Base-by-base conservation (phyloP, 2,888 invertebrate species). In the Gisinianus flammeolus region DNA sequence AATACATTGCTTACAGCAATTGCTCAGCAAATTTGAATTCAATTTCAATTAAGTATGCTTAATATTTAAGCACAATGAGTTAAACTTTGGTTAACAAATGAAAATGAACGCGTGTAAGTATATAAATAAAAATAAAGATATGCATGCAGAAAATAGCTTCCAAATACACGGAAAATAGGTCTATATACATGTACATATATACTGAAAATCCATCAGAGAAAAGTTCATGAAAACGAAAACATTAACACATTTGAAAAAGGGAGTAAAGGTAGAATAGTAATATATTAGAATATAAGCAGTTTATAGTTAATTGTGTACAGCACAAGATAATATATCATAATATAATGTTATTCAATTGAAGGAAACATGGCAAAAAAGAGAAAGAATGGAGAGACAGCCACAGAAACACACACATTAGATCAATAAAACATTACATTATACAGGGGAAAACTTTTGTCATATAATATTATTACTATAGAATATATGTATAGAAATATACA, bases 351-450 rank as follows among this genome's bases (percentile, higher is more conserved):
- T 62, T 62, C 26, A 22, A 62, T 62, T 62, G 24, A 24, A 26
- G 8, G 12, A 54, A 54, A 62, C 28, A 62, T 62, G 68, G 33
- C 16, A n/a, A 68, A 33, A 68, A 16, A 2, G n/a, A n/a, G 33
- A 33, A 33, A n/a, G 68, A 44, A 19, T 12, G 10, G 24, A 10
- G 22, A n/a, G 33, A 68, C 33, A 28, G 22, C 28, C 10, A 62
- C 28, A 68, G n/a, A 68, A n/a, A 54, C 4, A 54, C 6, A 62
- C 62, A 62, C 62, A 62, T 62, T 62, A 24, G 62, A 62, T 62
- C 62, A 62, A 62, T 62, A 62, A 62, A 62, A 62, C 26, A 62
- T 62, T 62, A 62, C 62, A 62, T 62, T 62, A 62, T 26, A 62
- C 24, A 62, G 62, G 26, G 28, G 10, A 26, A 28, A 62, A 58